Conservation (phyloP, 2,888 invertebrate species). For the Phalera bucephala region DNA sequence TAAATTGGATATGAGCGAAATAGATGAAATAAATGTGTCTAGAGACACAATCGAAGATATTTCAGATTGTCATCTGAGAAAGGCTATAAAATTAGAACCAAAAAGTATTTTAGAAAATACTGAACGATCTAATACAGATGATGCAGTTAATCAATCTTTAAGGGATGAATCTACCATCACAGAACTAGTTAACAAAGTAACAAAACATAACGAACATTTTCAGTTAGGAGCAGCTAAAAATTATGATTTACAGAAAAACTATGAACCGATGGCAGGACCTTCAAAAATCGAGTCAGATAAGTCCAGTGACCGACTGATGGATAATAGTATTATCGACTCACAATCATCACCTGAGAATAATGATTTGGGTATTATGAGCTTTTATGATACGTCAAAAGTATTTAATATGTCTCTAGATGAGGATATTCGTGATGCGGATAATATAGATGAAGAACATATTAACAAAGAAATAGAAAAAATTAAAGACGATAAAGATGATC, state of each 20-base stretch:
- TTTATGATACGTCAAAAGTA: constrained; percentile 67
- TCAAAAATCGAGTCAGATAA: constrained; percentile 38
- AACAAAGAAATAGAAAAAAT: constrained; percentile 2
- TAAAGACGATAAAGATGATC: constrained; percentile 8
- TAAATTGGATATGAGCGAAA: constrained; percentile 36
- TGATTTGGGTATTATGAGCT: constrained; percentile 63
- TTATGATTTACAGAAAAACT: constrained; percentile 60
- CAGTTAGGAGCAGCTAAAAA: constrained; percentile 38
- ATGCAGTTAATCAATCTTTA: constrained; percentile 17
- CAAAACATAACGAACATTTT: constrained; percentile 22
- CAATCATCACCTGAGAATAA: constrained; percentile 56
- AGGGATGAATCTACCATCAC: constrained; percentile 33
- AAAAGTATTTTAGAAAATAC: constrained; percentile 34
- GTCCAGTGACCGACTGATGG: constrained; percentile 16
- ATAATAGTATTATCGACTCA: constrained; percentile 41
- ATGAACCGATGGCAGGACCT: constrained; percentile 62
- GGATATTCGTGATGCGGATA: constrained; percentile 6
- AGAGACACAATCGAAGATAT: constrained; percentile 59
- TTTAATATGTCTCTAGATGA: constrained; percentile 57
- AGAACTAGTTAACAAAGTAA: constrained; percentile 48
- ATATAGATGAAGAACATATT: constrained; percentile 2
- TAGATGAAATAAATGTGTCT: constrained; percentile 64
- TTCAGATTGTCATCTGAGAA: constrained; percentile 49
- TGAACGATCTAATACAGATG: constrained; percentile 15
- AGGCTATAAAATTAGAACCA: constrained; percentile 40